phyloP scores from a whole-genome alignment of 1,140 invertebrate genomes.

The Drosophila erecta region DNA sequence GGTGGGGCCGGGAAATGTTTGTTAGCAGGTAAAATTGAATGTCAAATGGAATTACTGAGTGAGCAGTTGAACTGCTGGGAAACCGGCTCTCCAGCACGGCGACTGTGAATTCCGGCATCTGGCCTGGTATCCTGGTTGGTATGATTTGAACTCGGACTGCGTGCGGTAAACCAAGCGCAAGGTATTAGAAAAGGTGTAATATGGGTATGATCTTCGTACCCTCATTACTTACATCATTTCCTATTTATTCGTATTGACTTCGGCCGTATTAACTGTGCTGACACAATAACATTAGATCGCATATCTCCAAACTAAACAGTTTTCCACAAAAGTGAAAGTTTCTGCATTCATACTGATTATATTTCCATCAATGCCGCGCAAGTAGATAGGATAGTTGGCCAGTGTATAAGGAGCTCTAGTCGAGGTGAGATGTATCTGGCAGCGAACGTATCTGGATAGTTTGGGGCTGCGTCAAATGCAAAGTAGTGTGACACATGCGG shows the following conservation, averaged over 20 bases:
- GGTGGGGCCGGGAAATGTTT: constrained; percentile 36
- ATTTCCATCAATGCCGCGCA: too few relatives aligned
- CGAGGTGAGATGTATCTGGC: constrained; percentile 16
- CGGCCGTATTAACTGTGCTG: too few relatives aligned
- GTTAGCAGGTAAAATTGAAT: constrained; percentile 76
- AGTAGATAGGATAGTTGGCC: background rate
- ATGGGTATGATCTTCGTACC: too few relatives aligned
- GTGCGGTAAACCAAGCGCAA: background rate
- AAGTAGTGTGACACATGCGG: constrained; percentile 76
- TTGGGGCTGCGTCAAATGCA: constrained; percentile 53
- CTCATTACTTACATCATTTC: too few relatives aligned
- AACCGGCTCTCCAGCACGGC: background rate
- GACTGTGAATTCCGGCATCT: background rate
- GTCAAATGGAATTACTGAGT: constrained; percentile 62
- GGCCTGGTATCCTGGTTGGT: constrained; percentile 10
- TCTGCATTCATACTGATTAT: too few relatives aligned
- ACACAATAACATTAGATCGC: too few relatives aligned
- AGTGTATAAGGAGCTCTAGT: constrained; percentile 2
- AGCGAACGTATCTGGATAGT: constrained; percentile 2
- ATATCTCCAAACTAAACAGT: too few relatives aligned
- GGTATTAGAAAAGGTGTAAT: background rate
- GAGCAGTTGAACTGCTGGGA: constrained; percentile 16
- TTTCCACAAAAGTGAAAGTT: too few relatives aligned
- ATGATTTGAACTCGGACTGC: too few relatives aligned
- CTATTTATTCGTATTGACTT: too few relatives aligned